Percentiles rank a stretch among this genome's conserved stretches.
These are phyloP conservation scores for Apis laboriosa DNA, from an alignment of 1,140 invertebrate genomes.

Conservation along the genomic window DNA sequence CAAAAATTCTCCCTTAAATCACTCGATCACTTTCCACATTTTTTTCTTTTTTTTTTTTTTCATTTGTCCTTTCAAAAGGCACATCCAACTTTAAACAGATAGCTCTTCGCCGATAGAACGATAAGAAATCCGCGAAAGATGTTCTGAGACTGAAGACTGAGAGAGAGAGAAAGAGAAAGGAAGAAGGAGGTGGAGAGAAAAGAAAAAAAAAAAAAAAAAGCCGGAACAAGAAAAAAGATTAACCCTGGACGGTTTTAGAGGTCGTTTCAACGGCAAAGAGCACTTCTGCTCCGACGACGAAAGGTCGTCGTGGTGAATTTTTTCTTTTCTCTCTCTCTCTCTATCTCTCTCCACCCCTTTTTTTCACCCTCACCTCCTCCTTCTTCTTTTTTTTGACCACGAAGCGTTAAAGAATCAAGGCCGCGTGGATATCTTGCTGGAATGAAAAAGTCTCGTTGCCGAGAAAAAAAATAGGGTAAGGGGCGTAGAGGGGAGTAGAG, in stretches of 20 bases:
- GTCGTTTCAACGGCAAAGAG: slow-evolving; percentile 14
- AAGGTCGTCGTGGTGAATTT: slow-evolving; percentile 41
- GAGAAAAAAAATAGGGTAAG: neutral
- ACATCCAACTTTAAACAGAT: neutral
- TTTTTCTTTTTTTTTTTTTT: too few relatives aligned
- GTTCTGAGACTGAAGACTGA: neutral
- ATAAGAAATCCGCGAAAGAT: neutral
- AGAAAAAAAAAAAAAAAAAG: neutral
- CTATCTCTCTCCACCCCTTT: neutral
- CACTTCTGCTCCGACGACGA: slow-evolving; percentile 17
- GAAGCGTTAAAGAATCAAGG: slow-evolving; percentile 44
- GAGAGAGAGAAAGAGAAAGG: neutral
- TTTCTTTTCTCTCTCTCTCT: neutral
- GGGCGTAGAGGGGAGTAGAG: too few relatives aligned
- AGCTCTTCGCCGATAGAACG: neutral
- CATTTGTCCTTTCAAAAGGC: neutral
- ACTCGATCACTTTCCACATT: neutral
- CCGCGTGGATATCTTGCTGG: slow-evolving; percentile 26
- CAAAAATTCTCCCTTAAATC: neutral
- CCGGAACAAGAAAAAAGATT: slow-evolving; percentile 24
- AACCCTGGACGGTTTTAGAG: slow-evolving; percentile 11
- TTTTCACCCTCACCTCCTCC: neutral
- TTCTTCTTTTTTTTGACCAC: slow-evolving; percentile 13
- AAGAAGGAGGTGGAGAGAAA: neutral
- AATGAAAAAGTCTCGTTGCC: slow-evolving; percentile 35